Evolutionary conservation across 1,140 invertebrate species (phyloP), one percentile per base, ranked within the genome.

Genomic region (Aphis craccivora): DNA sequence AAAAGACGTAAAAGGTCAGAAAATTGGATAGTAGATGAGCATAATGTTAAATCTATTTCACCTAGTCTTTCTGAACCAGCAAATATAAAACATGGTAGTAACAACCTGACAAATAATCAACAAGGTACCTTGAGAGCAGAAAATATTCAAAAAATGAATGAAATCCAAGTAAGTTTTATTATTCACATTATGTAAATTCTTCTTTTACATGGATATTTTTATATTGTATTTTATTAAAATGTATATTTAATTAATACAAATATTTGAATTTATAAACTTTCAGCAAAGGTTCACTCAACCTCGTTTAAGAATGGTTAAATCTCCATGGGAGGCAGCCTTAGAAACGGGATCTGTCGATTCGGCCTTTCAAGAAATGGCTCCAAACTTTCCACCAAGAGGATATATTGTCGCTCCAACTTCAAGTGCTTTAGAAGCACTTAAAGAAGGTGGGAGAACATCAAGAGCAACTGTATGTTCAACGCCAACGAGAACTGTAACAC

Each of bases 11-110:
- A 97, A 96, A 96, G 97, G 94, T 97, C 97, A 14, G 97, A 98
- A 95, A 98, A 98, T 95, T 98, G 97, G 97, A 96, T 98, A 35
- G 97, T 98, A 35, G 98, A 98, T 94, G 97, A 97, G 95, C 96
- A 95, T 94, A 97, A 95, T 86, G 95, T 96, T 37, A 95, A 95
- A 92, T 94, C 95, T 18, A 91, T 76, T 55, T 48, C 91, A 22
- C 94, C 94, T 35, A 81, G 76, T n/a, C 8, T 91, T 60, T 76
- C 94, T 87, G 90, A 90, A 51, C 37, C 84, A 25, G 25, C n/a
- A 22, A 91, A 23, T 40, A 91, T 84, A 51, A 93, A 93, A 25
- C 93, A 40, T 23, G 40, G 55, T 53, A 94, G 45, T 45, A 43
- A 88, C 55, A 89, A 55, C 9, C 30, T 6, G 94, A 95, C 94